Conservation (phyloP, 2,888 invertebrate genomes). For the Ormia ochracea region DNA sequence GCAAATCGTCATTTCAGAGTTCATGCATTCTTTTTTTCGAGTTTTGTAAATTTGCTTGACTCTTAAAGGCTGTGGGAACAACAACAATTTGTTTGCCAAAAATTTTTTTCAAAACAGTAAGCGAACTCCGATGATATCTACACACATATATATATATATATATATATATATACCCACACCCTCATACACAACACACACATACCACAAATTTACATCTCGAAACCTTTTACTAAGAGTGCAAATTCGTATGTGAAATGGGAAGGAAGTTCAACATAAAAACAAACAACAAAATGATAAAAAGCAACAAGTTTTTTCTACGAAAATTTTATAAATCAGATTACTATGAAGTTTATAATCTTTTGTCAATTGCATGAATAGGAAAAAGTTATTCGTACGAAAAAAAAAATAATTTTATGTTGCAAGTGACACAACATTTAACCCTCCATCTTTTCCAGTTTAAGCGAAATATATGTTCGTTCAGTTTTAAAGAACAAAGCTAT, state of each 20-base stretch:
- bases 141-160: no score
- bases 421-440: constrained; percentile 39
- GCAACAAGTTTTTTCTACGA: constrained; percentile 54
- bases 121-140: no score
- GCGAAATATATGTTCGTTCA: background rate
- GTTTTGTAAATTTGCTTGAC: no score
- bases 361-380: constrained; percentile 42
- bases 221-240: background rate
- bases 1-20: no score
- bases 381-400: constrained; percentile 5
- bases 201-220: no score
- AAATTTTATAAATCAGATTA: constrained; percentile 53
- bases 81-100: no score
- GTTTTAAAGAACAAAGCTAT: no score
- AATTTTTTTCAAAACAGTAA: no score
- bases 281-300: constrained; percentile 50
- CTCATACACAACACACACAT: no score
- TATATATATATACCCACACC: no score
- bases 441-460: background rate
- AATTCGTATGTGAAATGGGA: background rate
- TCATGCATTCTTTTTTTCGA: no score
- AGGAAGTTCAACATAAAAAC: background rate
- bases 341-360: constrained; percentile 18
- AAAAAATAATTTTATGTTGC: constrained; percentile 22
- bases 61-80: no score